These are phyloP conservation scores for Chionis minor DNA, from an alignment of 2,113 vertebrate genomes.

Conservation along the genomic window DNA sequence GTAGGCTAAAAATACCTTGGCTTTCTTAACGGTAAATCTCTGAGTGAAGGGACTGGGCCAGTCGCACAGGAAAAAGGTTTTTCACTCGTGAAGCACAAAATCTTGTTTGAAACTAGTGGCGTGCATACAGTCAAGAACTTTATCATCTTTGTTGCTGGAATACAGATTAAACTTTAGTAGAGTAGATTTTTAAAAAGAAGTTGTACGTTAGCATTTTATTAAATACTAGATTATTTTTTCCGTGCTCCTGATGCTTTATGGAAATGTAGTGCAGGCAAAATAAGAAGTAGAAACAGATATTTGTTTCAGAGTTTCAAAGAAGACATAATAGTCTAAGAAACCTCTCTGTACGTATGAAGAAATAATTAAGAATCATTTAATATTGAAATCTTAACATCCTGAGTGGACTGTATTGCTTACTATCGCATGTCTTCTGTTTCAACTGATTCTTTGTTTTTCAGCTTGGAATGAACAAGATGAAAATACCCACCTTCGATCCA, in stretches of 20 bases:
- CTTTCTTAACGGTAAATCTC: not conserved
- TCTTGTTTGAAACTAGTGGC: not conserved
- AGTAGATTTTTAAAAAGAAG: not conserved
- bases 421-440: not conserved
- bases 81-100: not conserved
- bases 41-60: not conserved
- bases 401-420: not conserved
- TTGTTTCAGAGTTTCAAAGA: not conserved
- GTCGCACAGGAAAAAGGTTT: not conserved
- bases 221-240: not conserved
- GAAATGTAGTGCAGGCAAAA: not conserved
- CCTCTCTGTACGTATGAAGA: not conserved
- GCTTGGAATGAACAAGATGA: slow-evolving; percentile 51
- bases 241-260: not conserved
- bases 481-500: slow-evolving; percentile 13
- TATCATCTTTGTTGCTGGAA: not conserved
- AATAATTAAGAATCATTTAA: not conserved
- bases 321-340: not conserved
- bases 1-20: not conserved
- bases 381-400: not conserved
- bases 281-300: not conserved
- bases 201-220: not conserved
- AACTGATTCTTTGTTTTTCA: slow-evolving; percentile 21
- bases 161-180: not conserved
- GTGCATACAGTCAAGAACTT: not conserved